phyloP scores from a whole-genome alignment of 2,888 invertebrate genomes.

The Lysandra bellargus region DNA sequence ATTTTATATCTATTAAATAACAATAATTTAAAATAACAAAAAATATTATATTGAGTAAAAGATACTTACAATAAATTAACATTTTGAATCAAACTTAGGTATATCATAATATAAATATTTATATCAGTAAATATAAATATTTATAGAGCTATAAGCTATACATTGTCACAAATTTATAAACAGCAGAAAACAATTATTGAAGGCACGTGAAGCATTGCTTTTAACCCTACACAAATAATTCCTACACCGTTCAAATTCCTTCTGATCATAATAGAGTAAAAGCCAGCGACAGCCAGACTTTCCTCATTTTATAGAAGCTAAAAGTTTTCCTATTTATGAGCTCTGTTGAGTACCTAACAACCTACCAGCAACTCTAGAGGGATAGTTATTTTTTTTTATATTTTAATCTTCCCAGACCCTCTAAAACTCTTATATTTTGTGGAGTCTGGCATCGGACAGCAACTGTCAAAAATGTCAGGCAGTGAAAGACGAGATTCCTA shows the following conservation, averaged over 20 bases:
- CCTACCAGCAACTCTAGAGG: too few species aligned
- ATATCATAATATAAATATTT: neutral
- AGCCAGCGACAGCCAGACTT: neutral
- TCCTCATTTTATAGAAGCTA: neutral
- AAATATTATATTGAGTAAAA: neutral
- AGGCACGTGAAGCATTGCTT: conserved; percentile 6
- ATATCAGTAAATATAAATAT: too few species aligned
- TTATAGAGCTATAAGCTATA: neutral
- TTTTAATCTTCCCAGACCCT: too few species aligned
- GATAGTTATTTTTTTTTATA: too few species aligned
- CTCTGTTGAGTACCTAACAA: too few species aligned
- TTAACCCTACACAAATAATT: neutral
- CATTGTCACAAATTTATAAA: neutral
- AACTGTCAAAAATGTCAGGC: too few species aligned
- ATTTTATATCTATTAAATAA: neutral
- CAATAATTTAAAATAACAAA: neutral
- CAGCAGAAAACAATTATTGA: neutral
- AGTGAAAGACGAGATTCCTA: too few species aligned
- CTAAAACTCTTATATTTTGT: too few species aligned
- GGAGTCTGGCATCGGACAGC: too few species aligned
- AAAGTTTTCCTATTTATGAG: too few species aligned
- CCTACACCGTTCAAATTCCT: neutral
- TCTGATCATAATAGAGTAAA: neutral
- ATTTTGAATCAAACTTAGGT: neutral
- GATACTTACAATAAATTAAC: neutral